Evolutionary conservation across 2,113 vertebrate species (phyloP).

Genomic region (Pseudorhombus dupliciocellatus): DNA sequence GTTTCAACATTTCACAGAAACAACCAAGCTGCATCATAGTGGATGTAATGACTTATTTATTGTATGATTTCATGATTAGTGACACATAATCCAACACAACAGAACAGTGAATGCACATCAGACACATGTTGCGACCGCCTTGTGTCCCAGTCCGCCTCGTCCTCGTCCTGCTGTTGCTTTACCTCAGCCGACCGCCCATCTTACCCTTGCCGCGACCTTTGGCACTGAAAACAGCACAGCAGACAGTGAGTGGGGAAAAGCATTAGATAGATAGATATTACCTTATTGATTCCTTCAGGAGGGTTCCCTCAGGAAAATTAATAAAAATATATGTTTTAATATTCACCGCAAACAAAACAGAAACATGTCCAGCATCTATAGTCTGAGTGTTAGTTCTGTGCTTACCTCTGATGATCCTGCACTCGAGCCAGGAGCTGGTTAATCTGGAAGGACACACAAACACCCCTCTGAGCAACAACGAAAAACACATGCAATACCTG

Average conservation of each 20-base stretch:
- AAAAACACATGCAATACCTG: not conserved
- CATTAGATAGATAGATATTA: no score
- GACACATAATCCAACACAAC: slow-evolving; percentile 46
- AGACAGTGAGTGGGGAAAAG: no score
- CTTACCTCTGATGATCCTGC: slow-evolving; percentile 79
- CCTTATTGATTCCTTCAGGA: no score
- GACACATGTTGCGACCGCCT: not conserved
- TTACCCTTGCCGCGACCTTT: slow-evolving; percentile 83
- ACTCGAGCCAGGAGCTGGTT: slow-evolving; percentile 79
- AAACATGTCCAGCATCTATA: not conserved
- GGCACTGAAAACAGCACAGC: slow-evolving; percentile 60
- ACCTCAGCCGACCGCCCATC: slow-evolving; percentile 75
- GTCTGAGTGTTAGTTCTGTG: not conserved
- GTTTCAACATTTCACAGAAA: slow-evolving; percentile 6
- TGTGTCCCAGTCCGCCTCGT: not conserved
- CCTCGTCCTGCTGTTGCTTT: slow-evolving; percentile 41
- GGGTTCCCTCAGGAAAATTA: no score
- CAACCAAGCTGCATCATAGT: slow-evolving; percentile 16
- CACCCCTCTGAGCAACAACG: not conserved
- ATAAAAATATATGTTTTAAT: no score
- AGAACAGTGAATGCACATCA: slow-evolving; percentile 22
- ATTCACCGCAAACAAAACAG: not conserved
- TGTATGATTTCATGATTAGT: slow-evolving; percentile 40
- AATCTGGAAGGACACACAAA: slow-evolving; percentile 68
- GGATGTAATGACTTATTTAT: slow-evolving; percentile 60